phyloP scores from a whole-genome alignment of 2,888 invertebrate species.

The Melipona bicolor region DNA sequence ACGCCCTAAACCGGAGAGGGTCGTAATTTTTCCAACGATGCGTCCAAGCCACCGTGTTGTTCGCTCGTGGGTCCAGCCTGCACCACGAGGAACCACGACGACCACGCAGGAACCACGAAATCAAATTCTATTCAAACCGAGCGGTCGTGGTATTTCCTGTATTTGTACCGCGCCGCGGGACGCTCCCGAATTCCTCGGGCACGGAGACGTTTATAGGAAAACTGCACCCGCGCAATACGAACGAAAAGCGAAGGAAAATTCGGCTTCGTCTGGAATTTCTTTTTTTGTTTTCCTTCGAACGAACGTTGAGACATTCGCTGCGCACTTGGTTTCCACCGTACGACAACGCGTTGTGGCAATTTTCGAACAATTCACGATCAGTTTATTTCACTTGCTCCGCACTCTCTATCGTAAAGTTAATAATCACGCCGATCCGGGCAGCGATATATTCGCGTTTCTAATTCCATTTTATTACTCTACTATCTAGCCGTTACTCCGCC shows the following conservation, averaged over 20 bases:
- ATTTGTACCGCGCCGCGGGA: slow-evolving; percentile 40
- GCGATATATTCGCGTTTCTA: neutral
- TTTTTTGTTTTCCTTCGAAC: neutral
- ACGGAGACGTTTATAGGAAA: slow-evolving; percentile 32
- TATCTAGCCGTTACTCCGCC: neutral
- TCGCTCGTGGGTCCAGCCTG: slow-evolving; percentile 22
- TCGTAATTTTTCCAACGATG: slow-evolving; percentile 58
- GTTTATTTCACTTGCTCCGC: neutral
- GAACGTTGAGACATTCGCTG: slow-evolving; percentile 1
- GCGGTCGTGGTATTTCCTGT: slow-evolving; percentile 23
- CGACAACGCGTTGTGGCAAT: neutral
- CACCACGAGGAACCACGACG: slow-evolving; percentile 27
- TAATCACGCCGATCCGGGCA: neutral
- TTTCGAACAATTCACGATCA: neutral
- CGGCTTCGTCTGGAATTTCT: neutral
- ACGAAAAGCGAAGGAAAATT: neutral
- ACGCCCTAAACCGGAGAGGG: slow-evolving; percentile 48
- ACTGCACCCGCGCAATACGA: slow-evolving; percentile 14
- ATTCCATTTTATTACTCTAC: slow-evolving; percentile 14
- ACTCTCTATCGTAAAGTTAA: neutral
- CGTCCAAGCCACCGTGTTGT: neutral
- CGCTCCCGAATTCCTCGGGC: slow-evolving; percentile 4
- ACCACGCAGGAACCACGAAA: slow-evolving; percentile 41
- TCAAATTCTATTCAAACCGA: slow-evolving; percentile 41
- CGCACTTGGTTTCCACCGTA: neutral